phyloP scores from a whole-genome alignment of 2,797 vertebrate species.

The Coendou prehensilis region DNA sequence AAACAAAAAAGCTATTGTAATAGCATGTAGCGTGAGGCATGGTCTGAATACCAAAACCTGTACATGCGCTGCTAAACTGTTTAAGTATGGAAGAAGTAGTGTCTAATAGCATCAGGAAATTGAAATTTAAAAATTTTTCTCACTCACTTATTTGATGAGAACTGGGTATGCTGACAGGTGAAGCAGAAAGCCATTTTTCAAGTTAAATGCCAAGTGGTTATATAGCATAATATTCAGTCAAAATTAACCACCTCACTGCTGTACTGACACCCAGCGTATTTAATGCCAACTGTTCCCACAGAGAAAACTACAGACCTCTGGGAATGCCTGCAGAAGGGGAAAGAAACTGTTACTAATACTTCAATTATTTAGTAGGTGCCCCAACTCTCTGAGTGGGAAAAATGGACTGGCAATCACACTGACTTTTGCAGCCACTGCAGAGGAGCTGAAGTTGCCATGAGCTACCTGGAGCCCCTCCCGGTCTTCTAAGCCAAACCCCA shows the following conservation, averaged over 20 bases:
- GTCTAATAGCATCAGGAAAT: slow-evolving; percentile 95
- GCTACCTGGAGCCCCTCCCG: background rate
- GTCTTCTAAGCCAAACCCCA: background rate
- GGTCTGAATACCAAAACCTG: slow-evolving; percentile 91
- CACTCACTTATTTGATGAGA: slow-evolving; percentile 96
- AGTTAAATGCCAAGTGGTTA: slow-evolving; percentile 99
- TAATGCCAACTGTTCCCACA: slow-evolving; percentile 89
- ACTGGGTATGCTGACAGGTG: slow-evolving; percentile 95
- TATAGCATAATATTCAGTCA: slow-evolving; percentile 97
- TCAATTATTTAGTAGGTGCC: slow-evolving; percentile 72
- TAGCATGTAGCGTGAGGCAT: slow-evolving; percentile 89
- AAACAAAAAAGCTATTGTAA: slow-evolving; percentile 92
- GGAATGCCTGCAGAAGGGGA: slow-evolving; percentile 83
- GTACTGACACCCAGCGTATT: slow-evolving; percentile 94
- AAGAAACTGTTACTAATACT: slow-evolving; percentile 87
- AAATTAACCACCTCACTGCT: slow-evolving; percentile 96
- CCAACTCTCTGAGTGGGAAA: slow-evolving; percentile 77
- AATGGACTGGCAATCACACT: slow-evolving; percentile 45
- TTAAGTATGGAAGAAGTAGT: slow-evolving; percentile 92
- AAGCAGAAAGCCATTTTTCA: slow-evolving; percentile 99
- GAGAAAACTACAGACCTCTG: slow-evolving; percentile 87
- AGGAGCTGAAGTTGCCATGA: background rate
- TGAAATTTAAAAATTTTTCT: slow-evolving; percentile 95
- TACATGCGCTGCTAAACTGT: slow-evolving; percentile 90
- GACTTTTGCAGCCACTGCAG: rapidly evolving